Evolutionary conservation across 1,140 invertebrate genomes (phyloP), one percentile per base, ranked within the genome.

Genomic region (Melanaphis sacchari): DNA sequence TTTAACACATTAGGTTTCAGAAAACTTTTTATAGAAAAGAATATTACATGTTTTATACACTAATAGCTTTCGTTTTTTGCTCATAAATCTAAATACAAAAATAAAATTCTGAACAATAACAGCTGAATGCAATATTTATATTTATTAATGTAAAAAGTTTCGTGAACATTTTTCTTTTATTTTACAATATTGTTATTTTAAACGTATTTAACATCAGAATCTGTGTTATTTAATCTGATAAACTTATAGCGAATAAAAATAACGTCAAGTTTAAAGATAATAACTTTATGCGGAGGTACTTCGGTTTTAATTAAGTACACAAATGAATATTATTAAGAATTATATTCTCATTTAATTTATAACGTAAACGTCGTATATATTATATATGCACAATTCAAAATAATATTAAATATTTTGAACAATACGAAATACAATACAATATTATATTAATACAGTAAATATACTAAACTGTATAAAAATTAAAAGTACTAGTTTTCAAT

Each of bases 401-500:
- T 54, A 54, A 26, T 54, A 54, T 26, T 22, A 8, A 54, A 22
- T 8, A 54, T 54, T 26, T 54, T 54, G 6, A 26, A 54, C 52
- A 59, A 31, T 59, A 59, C 8, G 9, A 31, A 66, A 66, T 59
- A n/a, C 9, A 31, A 66, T n/a, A 4, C 9, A 59, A 11, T 31
- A 31, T 31, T 0, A 31, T 31, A 6, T 18, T 76, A 76, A 76
- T 18, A 76, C 15, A 76, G 18, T n/a, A 36, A 76, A 31, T 66
- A 15, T 0, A 76, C 7, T n/a, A n/a, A 6, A n/a, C n/a, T n/a
- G 1, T 21, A n/a, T 1, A 3, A 9, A 24, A 22, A 0, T 3
- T 2, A 2, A 18, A 59, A 9, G 0, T 5, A 66, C 59, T n/a
- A 15, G 15, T 15, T n/a, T 66, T 4, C 59, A 18, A n/a, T 66